Base-by-base conservation (phyloP, 2,888 invertebrate species). In the Platypus cylindrus region DNA sequence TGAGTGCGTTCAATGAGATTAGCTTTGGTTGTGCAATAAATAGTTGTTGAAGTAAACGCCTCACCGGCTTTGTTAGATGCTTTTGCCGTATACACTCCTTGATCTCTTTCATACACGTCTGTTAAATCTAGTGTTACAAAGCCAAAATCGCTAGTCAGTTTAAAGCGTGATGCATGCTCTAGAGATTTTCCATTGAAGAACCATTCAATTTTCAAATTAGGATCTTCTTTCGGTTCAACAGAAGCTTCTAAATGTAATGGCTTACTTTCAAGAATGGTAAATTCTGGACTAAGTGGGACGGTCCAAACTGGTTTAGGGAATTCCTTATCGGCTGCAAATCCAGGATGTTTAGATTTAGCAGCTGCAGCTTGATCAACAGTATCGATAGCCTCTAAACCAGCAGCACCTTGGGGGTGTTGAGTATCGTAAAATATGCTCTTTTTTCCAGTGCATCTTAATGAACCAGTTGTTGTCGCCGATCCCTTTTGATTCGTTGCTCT, bases 111-210 rank as follows among this genome's bases (percentile, higher is more conserved):
- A 55, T 91, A 89, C 1, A 86, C 84, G 56, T 93, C 91, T 14
- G 78, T 82, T 32, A 97, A 68, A 59, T 95, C 94, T 48, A 98
- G 68, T 3, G 90, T 89, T 3, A 94, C 94, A 57, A 90, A 95
- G 33, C 97, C 97, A 59, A 95, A 95, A 55, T 98, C 97, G 55
- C 81, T 85, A 1, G 85, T 87, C 56, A 90, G 78, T 59, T 90
- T 90, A 60, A 90, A 93, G 45, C 93, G 71, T 2, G 90, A 81
- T 39, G 83, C 89, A 56, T 87, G 83, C 47, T 83, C 83, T 30
- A 91, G 62, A 18, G 79, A 70, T 63, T 89, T 87, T 30, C 90
- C 89, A 56, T 91, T 91, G 56, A 91, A 86, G 61, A 83, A 90
- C 91, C 91, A 93, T 64, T 91, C 90, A 45, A 91, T 80, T 55